Evolutionary conservation across 2,888 invertebrate species (phyloP).

Genomic region (Iphiclides podalirius): DNA sequence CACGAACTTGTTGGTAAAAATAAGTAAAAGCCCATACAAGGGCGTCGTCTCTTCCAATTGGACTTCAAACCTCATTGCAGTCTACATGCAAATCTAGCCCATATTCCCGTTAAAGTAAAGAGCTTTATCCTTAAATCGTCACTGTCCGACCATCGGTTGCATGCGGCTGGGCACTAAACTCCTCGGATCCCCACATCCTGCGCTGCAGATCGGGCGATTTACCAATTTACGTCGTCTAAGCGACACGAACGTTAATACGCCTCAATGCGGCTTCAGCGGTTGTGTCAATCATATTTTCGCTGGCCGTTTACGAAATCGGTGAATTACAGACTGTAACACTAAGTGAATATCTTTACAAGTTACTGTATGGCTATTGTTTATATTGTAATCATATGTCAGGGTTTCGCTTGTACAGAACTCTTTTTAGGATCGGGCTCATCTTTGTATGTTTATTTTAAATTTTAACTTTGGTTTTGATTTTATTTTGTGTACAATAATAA

Average conservation of each 20-base stretch:
- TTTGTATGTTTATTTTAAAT: too few species aligned
- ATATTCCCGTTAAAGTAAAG: not conserved
- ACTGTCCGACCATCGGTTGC: slow-evolving; percentile 11
- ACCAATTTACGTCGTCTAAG: slow-evolving; percentile 60
- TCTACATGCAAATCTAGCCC: not conserved
- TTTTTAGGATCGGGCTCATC: too few species aligned
- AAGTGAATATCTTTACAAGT: too few species aligned
- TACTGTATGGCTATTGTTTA: too few species aligned
- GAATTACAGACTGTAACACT: too few species aligned
- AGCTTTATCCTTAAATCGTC: not conserved
- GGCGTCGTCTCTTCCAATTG: slow-evolving; percentile 11
- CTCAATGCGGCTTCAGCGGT: slow-evolving; percentile 32
- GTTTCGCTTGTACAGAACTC: too few species aligned
- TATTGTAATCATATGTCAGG: too few species aligned
- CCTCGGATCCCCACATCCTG: slow-evolving; percentile 61
- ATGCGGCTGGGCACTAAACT: slow-evolving; percentile 34
- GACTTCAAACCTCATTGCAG: slow-evolving; percentile 8
- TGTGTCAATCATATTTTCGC: slow-evolving; percentile 32
- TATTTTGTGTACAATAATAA: too few species aligned
- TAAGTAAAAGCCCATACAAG: slow-evolving; percentile 11
- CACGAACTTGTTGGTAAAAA: not conserved
- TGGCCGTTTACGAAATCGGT: not conserved
- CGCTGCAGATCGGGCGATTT: slow-evolving; percentile 48
- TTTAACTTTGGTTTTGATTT: too few species aligned
- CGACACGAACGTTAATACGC: slow-evolving; percentile 40